These are phyloP conservation scores for Galeopterus variegatus DNA, from an alignment of 2,113 vertebrate genomes.

Conservation along the genomic window DNA sequence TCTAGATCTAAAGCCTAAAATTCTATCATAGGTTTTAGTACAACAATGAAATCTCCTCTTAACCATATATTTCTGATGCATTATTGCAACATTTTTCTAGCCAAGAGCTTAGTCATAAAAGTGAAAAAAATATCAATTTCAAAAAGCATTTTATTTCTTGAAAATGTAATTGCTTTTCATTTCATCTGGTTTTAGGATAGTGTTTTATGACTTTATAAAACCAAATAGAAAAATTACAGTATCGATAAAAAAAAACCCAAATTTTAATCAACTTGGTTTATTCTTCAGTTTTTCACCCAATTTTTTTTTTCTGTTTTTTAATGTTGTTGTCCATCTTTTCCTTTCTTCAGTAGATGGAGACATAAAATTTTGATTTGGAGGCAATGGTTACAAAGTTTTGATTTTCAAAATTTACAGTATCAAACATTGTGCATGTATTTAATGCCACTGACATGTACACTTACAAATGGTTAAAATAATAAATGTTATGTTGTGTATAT, in stretches of 20 bases:
- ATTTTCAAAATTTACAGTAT: conserved; percentile 39
- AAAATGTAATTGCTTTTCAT: conserved; percentile 67
- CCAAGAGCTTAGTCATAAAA: conserved; percentile 72
- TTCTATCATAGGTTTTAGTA: background rate
- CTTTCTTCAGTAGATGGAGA: background rate
- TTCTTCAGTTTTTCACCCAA: background rate
- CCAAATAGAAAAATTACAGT: conserved; percentile 56
- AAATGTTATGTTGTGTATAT: background rate
- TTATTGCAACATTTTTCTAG: conserved; percentile 73
- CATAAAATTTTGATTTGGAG: conserved; percentile 46
- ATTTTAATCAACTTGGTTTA: conserved; percentile 65
- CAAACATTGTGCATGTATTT: background rate
- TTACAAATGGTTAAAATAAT: conserved; percentile 15
- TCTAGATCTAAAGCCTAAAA: conserved; percentile 25
- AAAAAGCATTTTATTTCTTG: conserved; percentile 59
- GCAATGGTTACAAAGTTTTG: background rate
- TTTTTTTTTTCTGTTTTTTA: background rate
- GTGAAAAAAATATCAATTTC: conserved; percentile 67
- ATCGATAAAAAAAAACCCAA: background rate
- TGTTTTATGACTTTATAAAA: conserved; percentile 68
- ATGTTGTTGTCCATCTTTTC: background rate
- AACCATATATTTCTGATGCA: conserved; percentile 60
- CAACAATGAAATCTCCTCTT: conserved; percentile 65
- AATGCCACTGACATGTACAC: background rate
- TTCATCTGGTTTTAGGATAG: conserved; percentile 43